Base-by-base conservation (phyloP, 2,113 vertebrate species). In the Gallinago undulata region DNA sequence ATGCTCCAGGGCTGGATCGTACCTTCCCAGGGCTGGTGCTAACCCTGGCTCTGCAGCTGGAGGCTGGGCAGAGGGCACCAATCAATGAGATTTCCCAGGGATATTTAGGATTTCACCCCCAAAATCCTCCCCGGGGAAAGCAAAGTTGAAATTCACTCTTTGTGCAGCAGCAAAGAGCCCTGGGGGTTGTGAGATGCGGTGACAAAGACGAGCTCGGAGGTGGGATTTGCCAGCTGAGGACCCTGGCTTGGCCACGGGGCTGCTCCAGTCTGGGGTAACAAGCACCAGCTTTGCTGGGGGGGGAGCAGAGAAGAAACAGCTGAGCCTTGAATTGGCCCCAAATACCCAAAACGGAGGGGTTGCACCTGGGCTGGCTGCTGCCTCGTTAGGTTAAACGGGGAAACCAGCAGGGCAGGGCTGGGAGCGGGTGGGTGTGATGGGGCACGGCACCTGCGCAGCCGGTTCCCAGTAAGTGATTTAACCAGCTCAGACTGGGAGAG, bases 301-400 rank as follows among this genome's bases (percentile, higher is more conserved):
- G 76, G 4, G 37, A 3, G 43, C 0, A 5, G 37, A 45, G 43
- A 10, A 33, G 57, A 33, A 63, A 2, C 39, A 50, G 72, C 48
- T 59, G 67, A 86, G 72, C 60, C 68, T 47, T 63, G 2, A 12
- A 3, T 0, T 8, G 23, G 7, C 12, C 28, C 31, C 4, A 35
- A 50, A 56, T 5, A 13, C 25, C 76, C 35, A 2, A 9, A 7
- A 7, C 0, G 10, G 27, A 48, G 62, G 0, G 0, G 11, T 27
- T 48, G 51, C 62, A n/a, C 18, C 77, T 6, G 48, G 60, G 73
- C 48, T 64, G 66, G 75, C 45, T 66, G 70, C 12, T 23, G 48
- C 62, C 63, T 19, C 1, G 0, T 33, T 10, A 5, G 51, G 60
- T 18, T 6, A 23, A 53, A 9, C 3, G 2, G 74, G 27, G 25